Evolutionary conservation across 2,888 invertebrate species (phyloP).

Genomic region (Eilema depressum): DNA sequence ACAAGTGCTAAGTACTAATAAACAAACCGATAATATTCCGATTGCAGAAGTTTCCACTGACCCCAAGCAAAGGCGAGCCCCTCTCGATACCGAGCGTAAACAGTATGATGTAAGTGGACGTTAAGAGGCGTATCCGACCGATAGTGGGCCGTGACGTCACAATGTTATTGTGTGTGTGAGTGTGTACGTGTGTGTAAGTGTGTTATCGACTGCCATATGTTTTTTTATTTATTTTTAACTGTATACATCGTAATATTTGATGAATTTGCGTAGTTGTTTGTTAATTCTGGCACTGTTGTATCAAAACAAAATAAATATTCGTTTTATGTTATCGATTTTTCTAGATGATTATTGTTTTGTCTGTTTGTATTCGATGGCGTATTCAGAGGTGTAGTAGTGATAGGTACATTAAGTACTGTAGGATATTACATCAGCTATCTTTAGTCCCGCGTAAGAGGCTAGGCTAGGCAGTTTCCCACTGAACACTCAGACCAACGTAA

Average conservation of each 20-base stretch:
- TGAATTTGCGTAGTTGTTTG: conserved; percentile 2
- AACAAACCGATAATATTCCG: not conserved
- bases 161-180: not conserved
- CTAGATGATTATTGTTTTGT: not conserved
- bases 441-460: no score
- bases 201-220: conserved; percentile 13
- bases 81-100: conserved; percentile 1
- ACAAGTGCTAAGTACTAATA: not conserved
- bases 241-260: not conserved
- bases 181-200: not conserved
- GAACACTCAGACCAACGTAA: no score
- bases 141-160: conserved; percentile 12
- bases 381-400: no score
- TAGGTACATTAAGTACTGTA: no score
- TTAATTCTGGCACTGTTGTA: not conserved
- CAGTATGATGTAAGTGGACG: conserved; percentile 20
- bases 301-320: not conserved
- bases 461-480: no score
- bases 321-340: not conserved
- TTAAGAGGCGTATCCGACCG: conserved; percentile 7
- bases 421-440: no score
- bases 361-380: no score
- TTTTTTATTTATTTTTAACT: conserved; percentile 7
- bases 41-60: conserved; percentile 21
- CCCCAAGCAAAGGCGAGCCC: conserved; percentile 17